Percentiles rank a stretch among this genome's conserved stretches.
Evolutionary conservation across 2,797 vertebrate species (phyloP).

Genomic region (Austrolebias charrua): DNA sequence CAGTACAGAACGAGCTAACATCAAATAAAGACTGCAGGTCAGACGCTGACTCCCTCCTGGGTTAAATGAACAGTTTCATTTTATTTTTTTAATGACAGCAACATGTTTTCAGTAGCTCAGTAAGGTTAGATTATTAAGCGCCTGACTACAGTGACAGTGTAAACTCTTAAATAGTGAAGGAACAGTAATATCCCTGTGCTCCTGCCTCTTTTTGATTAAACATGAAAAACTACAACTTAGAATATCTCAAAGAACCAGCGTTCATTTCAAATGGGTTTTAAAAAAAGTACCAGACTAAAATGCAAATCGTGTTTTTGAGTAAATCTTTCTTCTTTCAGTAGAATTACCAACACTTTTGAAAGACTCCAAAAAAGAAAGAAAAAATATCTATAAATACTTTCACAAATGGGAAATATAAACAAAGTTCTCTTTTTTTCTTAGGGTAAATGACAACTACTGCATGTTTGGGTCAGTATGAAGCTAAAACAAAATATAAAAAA

Average conservation of each 20-base stretch:
- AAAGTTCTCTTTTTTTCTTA: slow-evolving; percentile 18
- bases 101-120: slow-evolving; percentile 48
- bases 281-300: slow-evolving; percentile 65
- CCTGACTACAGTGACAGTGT: slow-evolving; percentile 16
- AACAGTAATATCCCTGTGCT: slow-evolving; percentile 54
- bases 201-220: slow-evolving; percentile 34
- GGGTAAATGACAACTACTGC: slow-evolving; percentile 13
- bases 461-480: slow-evolving; percentile 31
- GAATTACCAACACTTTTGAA: slow-evolving; percentile 32
- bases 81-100: background rate
- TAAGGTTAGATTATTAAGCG: slow-evolving; percentile 13
- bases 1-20: background rate
- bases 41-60: background rate
- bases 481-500: slow-evolving; percentile 17
- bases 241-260: slow-evolving; percentile 64
- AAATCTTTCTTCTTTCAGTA: slow-evolving; percentile 28
- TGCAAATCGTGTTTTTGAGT: slow-evolving; percentile 24
- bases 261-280: slow-evolving; percentile 36
- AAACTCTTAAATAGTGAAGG: slow-evolving; percentile 26
- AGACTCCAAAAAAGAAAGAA: slow-evolving; percentile 23
- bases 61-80: slow-evolving; percentile 1
- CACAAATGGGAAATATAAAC: slow-evolving; percentile 33
- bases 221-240: slow-evolving; percentile 57
- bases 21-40: slow-evolving; percentile 11
- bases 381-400: slow-evolving; percentile 43